phyloP scores from a whole-genome alignment of 2,888 invertebrate genomes.

The Rhagonycha fulva region DNA sequence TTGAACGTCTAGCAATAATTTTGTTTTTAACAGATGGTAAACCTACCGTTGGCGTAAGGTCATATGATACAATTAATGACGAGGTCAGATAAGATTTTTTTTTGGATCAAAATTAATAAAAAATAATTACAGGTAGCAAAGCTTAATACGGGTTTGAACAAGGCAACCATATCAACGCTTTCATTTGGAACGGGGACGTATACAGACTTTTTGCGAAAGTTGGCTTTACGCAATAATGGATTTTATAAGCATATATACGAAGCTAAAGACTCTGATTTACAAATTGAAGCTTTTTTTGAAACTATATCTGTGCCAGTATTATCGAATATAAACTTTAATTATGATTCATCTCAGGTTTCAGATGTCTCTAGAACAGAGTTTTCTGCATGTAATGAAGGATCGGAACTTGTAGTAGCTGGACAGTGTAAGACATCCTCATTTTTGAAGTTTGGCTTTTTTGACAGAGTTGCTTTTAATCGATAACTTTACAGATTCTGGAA shows the following conservation, averaged over 20 bases:
- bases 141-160: not conserved
- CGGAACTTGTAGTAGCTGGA: too few relatives aligned
- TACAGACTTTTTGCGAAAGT: not conserved
- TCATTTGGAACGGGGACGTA: not conserved
- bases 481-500: not conserved
- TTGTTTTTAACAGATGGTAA: constrained; percentile 71
- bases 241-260: not conserved
- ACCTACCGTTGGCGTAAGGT: constrained; percentile 52
- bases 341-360: not conserved
- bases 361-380: too few relatives aligned
- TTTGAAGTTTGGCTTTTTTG: too few relatives aligned
- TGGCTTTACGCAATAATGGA: not conserved
- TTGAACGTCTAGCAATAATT: constrained; percentile 62
- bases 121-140: constrained; percentile 40
- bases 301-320: not conserved
- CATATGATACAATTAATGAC: too few relatives aligned
- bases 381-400: too few relatives aligned
- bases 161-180: not conserved
- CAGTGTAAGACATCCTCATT: too few relatives aligned
- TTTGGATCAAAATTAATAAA: constrained; percentile 59
- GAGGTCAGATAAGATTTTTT: constrained; percentile 49
- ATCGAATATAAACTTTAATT: not conserved
- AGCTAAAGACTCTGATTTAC: not conserved
- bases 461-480: too few relatives aligned
- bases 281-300: not conserved